These are phyloP conservation scores for Atlantisia rogersi DNA, from an alignment of 2,113 vertebrate species.

Conservation along the genomic window DNA sequence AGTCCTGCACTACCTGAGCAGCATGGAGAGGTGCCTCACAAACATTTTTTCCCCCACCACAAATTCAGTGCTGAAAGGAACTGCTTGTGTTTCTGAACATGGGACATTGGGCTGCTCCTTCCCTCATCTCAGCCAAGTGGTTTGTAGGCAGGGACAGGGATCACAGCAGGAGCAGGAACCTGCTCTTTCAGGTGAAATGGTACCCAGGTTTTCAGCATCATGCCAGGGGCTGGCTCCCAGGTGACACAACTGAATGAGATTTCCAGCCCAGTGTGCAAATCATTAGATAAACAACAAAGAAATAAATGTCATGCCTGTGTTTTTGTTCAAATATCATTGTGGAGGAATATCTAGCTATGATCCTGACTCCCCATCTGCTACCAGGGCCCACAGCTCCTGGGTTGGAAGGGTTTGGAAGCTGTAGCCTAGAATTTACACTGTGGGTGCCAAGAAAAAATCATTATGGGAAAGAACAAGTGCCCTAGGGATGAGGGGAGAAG, in stretches of 20 bases:
- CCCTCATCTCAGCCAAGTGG: neutral
- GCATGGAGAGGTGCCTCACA: neutral
- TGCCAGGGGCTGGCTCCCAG: neutral
- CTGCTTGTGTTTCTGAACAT: neutral
- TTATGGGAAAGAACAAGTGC: fast-evolving
- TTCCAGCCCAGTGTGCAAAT: neutral
- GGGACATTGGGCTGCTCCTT: neutral
- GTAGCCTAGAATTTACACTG: neutral
- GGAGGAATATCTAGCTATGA: neutral
- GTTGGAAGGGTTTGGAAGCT: neutral
- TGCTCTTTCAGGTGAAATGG: fast-evolving
- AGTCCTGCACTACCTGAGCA: neutral
- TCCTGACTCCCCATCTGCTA: neutral
- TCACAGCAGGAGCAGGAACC: neutral
- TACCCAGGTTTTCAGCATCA: neutral
- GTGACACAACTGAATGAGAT: neutral
- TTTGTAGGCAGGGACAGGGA: neutral
- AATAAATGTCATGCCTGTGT: neutral
- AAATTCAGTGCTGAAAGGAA: neutral
- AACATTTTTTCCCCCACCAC: neutral
- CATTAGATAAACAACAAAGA: neutral
- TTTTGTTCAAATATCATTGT: neutral
- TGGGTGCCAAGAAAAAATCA: neutral
- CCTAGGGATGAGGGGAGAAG: neutral
- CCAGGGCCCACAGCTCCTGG: neutral